Evolutionary conservation across 2,113 vertebrate species (phyloP).

Genomic region (Apistogramma diplotaenia): DNA sequence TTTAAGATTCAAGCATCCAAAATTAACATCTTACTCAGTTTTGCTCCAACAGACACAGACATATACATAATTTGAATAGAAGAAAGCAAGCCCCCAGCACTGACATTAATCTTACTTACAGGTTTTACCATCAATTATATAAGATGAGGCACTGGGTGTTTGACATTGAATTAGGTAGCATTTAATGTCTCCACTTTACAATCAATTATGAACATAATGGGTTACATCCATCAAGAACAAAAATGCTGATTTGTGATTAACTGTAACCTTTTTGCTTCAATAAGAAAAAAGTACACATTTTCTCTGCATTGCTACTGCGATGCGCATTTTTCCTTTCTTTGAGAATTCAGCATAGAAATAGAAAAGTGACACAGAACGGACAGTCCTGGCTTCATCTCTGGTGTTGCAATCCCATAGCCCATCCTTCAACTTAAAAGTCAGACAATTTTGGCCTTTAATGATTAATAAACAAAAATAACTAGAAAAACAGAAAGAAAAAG

Average conservation of each 20-base stretch:
- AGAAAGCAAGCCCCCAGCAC: neutral
- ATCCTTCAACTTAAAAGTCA: neutral
- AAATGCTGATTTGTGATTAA: constrained; percentile 11
- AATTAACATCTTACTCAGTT: neutral
- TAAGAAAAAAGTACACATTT: neutral
- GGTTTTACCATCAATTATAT: neutral
- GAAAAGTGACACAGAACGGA: neutral
- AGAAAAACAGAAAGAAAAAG: too few species aligned
- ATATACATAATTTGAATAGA: neutral
- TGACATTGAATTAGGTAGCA: neutral
- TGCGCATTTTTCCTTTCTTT: constrained; percentile 2
- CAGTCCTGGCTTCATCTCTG: neutral
- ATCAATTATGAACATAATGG: constrained; percentile 14
- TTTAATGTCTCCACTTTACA: constrained; percentile 21
- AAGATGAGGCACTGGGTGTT: neutral
- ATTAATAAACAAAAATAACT: neutral
- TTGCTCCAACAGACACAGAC: neutral
- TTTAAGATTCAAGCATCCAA: neutral
- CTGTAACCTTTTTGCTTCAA: neutral
- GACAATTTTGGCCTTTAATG: neutral
- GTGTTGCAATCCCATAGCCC: neutral
- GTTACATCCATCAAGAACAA: constrained; percentile 4
- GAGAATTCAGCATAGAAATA: neutral
- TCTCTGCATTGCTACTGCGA: too few species aligned
- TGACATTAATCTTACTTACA: neutral